Evolutionary conservation across 2,113 vertebrate species (phyloP), one percentile per base, ranked within the genome.

Genomic region (Periophthalmodon schlosseri): DNA sequence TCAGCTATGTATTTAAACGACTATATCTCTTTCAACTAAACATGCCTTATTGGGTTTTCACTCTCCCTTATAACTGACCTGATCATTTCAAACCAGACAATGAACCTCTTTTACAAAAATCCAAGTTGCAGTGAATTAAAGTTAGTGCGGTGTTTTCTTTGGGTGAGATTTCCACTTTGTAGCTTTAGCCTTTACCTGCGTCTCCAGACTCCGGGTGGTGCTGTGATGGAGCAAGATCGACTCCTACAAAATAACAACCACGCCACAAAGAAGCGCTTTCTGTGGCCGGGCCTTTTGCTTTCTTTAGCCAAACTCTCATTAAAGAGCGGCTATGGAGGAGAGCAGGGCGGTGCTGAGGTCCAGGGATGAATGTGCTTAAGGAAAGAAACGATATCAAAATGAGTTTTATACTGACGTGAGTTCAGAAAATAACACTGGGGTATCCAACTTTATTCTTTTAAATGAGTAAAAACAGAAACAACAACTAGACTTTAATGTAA

Each of bases 211-310:
- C 11, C 2, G 72, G 74, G 77, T 12, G 57, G 65, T 20, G 73
- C 18, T 68, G 81, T 63, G 70, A 46, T 49, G n/a, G 74, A 76
- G 8, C 63, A 20, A 39, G 67, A 65, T 52, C 1, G 0, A 34
- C 73, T 81, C 81, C 67, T 61, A 46, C 57, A 77, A 72, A 79
- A 70, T 68, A 68, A 76, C 60, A 75, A 77, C 70, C 60, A 39
- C 57, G 56, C 76, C 77, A 90, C 79, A 91, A 83, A 87, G 81
- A 57, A 84, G 34, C 5, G 39, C 87, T 89, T 91, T 91, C 88
- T 88, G 87, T 75, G 18, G 57, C 54, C 14, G 9, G 47, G 12
- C 7, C 68, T 46, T 76, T 77, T 79, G 72, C 78, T 87, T 81
- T 84, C 77, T 82, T 79, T 76, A 70, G 82, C 86, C 71, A 46